Evolutionary conservation across 2,113 vertebrate genomes (phyloP).

Genomic region (Cyanocitta stelleri): DNA sequence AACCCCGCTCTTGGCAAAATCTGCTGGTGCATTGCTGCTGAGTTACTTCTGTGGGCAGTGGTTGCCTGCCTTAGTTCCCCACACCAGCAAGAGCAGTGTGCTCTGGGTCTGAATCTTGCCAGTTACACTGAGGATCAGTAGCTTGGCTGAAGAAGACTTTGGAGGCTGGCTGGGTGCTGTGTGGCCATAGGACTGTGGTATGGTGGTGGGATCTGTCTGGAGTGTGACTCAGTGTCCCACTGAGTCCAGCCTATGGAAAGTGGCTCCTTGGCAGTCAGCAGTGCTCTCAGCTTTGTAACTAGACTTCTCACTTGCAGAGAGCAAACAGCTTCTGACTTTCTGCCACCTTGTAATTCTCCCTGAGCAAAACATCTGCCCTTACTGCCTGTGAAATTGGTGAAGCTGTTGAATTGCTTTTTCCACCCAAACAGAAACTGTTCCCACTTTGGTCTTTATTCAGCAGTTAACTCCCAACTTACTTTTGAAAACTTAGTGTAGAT

Average conservation of each 20-base stretch:
- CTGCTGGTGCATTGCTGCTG: background rate
- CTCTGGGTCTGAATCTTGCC: background rate
- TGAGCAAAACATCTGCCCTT: background rate
- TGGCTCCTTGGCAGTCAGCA: background rate
- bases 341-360: background rate
- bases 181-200: accelerated
- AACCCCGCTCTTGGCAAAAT: background rate
- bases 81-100: accelerated
- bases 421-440: background rate
- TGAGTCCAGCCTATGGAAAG: background rate
- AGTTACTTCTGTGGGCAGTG: background rate
- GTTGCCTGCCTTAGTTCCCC: background rate
- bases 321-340: background rate
- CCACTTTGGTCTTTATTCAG: background rate
- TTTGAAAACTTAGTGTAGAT: background rate
- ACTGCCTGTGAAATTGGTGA: background rate
- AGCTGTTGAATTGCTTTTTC: background rate
- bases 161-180: background rate
- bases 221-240: background rate
- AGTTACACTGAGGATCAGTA: background rate
- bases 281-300: background rate
- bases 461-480: background rate
- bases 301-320: background rate
- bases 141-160: background rate
- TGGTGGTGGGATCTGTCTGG: background rate